A percentile compares a stretch with the other conserved stretches of the same genome.
Evolutionary conservation across 2,797 vertebrate genomes (phyloP).

Genomic region (Vespertilio murinus): DNA sequence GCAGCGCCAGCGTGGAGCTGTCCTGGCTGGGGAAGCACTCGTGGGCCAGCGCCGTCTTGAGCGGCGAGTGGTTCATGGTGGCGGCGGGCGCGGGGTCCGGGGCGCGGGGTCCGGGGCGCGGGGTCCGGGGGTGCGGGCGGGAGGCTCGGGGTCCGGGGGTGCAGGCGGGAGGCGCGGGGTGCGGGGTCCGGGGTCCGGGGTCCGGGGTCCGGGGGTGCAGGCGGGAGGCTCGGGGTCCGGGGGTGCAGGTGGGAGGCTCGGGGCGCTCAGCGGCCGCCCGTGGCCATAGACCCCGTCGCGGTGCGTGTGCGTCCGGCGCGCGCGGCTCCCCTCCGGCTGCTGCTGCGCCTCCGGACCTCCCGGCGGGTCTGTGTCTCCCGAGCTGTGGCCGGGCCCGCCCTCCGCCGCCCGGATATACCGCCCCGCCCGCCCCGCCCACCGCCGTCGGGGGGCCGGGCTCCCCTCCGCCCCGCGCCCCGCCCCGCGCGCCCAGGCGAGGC

Average conservation of each 20-base stretch:
- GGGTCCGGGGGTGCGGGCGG: neutral
- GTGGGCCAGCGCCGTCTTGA: conserved; percentile 86
- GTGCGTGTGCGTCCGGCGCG: too few species aligned
- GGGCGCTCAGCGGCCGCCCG: too few species aligned
- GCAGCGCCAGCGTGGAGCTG: conserved; percentile 87
- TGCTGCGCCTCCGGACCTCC: neutral
- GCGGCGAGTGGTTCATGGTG: conserved; percentile 85
- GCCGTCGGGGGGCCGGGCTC: too few species aligned
- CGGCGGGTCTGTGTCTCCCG: too few species aligned
- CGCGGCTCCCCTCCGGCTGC: too few species aligned
- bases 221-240: conserved; percentile 24
- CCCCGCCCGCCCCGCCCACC: conserved; percentile 81
- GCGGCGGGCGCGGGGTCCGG: conserved; percentile 27
- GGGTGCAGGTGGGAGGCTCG: too few species aligned
- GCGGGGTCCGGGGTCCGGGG: neutral
- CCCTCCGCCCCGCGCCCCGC: too few species aligned
- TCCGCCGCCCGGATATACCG: conserved; percentile 87
- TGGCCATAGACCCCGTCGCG: too few species aligned
- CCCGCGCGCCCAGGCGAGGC: too few species aligned
- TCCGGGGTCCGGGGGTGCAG: neutral
- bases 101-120: too few species aligned
- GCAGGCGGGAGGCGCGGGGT: neutral
- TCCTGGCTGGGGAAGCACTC: conserved; percentile 87
- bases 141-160: conserved; percentile 14
- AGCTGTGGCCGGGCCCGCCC: conserved; percentile 83